Evolutionary conservation across 1,140 invertebrate species (phyloP), one percentile per base, ranked within the genome.

Genomic region (Parapsyche elsis): DNA sequence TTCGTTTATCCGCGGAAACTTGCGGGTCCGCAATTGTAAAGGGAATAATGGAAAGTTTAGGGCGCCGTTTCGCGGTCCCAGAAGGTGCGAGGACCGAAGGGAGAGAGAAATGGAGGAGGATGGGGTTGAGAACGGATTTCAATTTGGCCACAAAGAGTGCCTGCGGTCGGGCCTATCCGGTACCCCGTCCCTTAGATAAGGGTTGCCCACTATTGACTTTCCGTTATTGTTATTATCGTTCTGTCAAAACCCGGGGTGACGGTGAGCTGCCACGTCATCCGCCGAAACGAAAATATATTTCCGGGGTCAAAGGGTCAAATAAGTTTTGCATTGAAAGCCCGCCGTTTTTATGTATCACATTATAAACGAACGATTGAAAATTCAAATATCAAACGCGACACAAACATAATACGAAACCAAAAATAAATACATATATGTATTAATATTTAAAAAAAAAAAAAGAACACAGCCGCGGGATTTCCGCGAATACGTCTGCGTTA

Each of bases 31-130:
- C 64, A 67, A 67, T 67, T 67, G 64, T 23, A 67, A 67, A 30
- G 64, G 64, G 64, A 67, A 67, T 67, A 67, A 67, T 67, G 64
- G 64, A 67, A 67, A 67, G 64, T 67, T 67, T 67, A 67, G 64
- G 23, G 57, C 16, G 57, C 57, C 57, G 57, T 19, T 61, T 61
- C 21, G 64, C 64, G 64, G 21, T 67, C 64, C 64, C 64, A 19
- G 24, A 67, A 67, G 64, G 64, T 67, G 64, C 24, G 64, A 19
- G 49, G 49, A 53, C 49, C 49, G 5, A 9, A 38, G 30, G 1
- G 30, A 7, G 30, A 38, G 30, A 7, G 30, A 38, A 38, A 7
- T 38, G 30, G 30, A 7, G 30, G 30, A 38, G 30, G 1, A 7
- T 38, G 30, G 30, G 30, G 30, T 38, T 38, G 30, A 12, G 64